Evolutionary conservation across 35 echinoderm and acorn worm species (phyloP).

Genomic region (Eucidaris tribuloides): DNA sequence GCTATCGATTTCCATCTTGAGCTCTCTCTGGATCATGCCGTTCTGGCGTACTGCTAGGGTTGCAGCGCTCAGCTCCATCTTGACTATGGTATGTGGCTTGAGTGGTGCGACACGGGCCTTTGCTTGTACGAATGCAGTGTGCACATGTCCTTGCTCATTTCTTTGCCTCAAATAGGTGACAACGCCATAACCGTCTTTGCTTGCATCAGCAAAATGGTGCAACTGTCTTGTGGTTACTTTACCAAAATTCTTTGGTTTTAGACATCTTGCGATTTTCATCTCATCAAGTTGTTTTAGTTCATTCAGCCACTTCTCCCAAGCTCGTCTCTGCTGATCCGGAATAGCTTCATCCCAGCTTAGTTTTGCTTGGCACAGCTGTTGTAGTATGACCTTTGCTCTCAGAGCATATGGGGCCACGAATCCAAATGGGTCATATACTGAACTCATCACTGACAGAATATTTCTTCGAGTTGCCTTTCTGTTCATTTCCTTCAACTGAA

Average conservation of each 20-base stretch:
- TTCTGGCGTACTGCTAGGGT: constrained; percentile 26
- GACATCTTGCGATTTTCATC: constrained; percentile 45
- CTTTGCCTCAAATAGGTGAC: constrained; percentile 41
- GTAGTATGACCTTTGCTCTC: constrained; percentile 61
- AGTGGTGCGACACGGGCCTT: constrained; percentile 52
- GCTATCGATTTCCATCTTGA: constrained; percentile 5
- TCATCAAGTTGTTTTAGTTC: neutral
- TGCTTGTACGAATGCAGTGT: constrained; percentile 42
- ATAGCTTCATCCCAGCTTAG: constrained; percentile 58
- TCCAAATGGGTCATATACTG: constrained; percentile 59
- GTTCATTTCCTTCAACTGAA: constrained; percentile 35
- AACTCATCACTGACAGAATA: constrained; percentile 50
- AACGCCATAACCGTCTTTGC: constrained; percentile 43
- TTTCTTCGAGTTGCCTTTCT: constrained; percentile 38
- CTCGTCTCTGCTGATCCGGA: neutral
- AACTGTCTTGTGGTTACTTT: constrained; percentile 17
- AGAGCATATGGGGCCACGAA: constrained; percentile 31
- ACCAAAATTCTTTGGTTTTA: constrained; percentile 24
- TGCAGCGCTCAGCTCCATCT: constrained; percentile 33
- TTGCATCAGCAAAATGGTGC: constrained; percentile 49
- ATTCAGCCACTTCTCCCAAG: constrained; percentile 54
- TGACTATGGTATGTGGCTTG: constrained; percentile 18
- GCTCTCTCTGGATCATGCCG: constrained; percentile 9
- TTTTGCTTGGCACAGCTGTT: constrained; percentile 19
- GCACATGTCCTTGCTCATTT: constrained; percentile 15